Evolutionary conservation across 2,797 vertebrate species (phyloP).

Genomic region (Macropus fuliginosus): DNA sequence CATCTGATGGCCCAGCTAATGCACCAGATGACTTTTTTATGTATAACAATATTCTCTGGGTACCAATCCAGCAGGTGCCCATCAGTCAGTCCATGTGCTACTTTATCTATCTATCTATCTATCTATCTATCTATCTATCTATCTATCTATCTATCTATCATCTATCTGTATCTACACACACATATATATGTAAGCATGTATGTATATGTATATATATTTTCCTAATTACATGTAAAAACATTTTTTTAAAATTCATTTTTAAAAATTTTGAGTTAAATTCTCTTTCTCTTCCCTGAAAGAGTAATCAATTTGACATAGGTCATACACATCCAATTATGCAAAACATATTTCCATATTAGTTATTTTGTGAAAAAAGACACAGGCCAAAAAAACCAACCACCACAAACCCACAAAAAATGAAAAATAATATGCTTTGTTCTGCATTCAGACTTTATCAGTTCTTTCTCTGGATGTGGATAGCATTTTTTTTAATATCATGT

Average conservation of each 20-base stretch:
- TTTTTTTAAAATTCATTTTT: background rate
- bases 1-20: background rate
- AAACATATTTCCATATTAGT: background rate
- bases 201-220: background rate
- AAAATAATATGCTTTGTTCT: background rate
- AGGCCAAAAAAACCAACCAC: background rate
- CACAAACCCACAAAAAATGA: background rate
- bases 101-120: no score
- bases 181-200: no score
- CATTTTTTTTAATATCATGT: no score
- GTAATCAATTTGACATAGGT: background rate
- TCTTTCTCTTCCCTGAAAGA: background rate
- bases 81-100: background rate
- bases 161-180: no score
- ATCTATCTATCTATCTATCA: no score
- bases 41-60: background rate
- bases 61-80: background rate
- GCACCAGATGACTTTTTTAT: background rate
- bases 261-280: background rate
- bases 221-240: background rate
- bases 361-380: background rate
- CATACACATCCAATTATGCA: background rate
- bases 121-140: no score
- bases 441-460: background rate
- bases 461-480: background rate